Evolutionary conservation across 2,888 invertebrate species (phyloP), one percentile per base, ranked within the genome.

Genomic region (Xylota sylvarum): DNA sequence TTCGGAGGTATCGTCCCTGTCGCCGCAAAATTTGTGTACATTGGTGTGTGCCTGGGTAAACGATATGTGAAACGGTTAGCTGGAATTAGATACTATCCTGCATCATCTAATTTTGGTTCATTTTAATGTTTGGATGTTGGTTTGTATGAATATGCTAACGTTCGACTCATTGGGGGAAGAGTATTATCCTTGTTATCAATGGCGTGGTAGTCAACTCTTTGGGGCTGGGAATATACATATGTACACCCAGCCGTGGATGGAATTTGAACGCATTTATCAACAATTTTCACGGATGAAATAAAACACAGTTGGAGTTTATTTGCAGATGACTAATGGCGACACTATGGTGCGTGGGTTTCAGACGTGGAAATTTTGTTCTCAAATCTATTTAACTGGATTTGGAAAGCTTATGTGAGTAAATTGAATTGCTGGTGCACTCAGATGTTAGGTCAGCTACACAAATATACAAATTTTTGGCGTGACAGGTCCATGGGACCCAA

Each of bases 41-140:
- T 72, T 72, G 46, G 12, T 23, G 19, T 50, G n/a, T 46, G 64
- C 64, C 64, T 37, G 10, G 27, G 52, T 27, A 52, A 52, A 67
- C 67, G 32, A 17, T 30, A 35, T 65, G 48, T 50, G 46, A 19
- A 43, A 46, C 4, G 12, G 32, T 37, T 35, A 35, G 35, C 50
- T 17, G 50, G 27, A 37, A 55, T 55, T 40, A 40, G 67, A 4
- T 55, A 27, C 27, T 27, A 52, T 52, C 40, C 10, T 40, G 40
- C 40, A 52, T 52, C 67, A 52, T 40, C 37, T 52, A 67, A 37
- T 37, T 30, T 67, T 40, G 37, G 52, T 52, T 37, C 9, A 23
- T 60, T 12, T 60, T 43, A 14, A 27, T 56, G 56, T 17, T 23
- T 48, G 19, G 19, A 10, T 4, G 48, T 48, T 6, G 14, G 17